Evolutionary conservation across 2,888 invertebrate species (phyloP).

Genomic region (Drosophila paucipuncta): DNA sequence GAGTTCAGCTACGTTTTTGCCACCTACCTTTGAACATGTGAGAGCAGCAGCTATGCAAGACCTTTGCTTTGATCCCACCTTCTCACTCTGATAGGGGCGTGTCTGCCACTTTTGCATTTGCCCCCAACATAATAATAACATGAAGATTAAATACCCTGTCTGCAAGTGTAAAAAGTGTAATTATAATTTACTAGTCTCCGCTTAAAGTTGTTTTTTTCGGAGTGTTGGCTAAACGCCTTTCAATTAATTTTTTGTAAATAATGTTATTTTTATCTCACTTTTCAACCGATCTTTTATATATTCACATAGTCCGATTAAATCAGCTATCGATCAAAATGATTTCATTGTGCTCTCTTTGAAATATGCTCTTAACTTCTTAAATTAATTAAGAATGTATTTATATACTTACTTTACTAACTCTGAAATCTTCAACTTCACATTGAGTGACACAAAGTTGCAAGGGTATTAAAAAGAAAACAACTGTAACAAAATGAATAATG

Average conservation of each 20-base stretch:
- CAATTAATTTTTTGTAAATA: not conserved
- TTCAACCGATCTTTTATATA: not conserved
- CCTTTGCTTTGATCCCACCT: slow-evolving; percentile 25
- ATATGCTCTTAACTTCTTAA: not conserved
- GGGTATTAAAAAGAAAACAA: slow-evolving; percentile 30
- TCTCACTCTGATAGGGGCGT: slow-evolving; percentile 45
- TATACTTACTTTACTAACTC: slow-evolving; percentile 10
- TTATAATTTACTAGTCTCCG: not conserved
- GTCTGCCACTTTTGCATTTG: slow-evolving; percentile 41
- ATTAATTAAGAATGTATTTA: not conserved
- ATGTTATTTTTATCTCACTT: not conserved
- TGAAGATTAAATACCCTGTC: slow-evolving; percentile 7
- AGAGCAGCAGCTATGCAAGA: slow-evolving; percentile 16
- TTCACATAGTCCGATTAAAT: not conserved
- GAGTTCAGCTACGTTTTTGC: slow-evolving; percentile 64
- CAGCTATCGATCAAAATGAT: not conserved
- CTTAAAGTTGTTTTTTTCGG: not conserved
- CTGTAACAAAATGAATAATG: slow-evolving; percentile 74
- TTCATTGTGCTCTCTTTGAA: not conserved
- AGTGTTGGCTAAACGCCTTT: not conserved
- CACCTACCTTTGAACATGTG: slow-evolving; percentile 55
- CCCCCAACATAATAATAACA: slow-evolving; percentile 15
- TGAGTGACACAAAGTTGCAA: slow-evolving; percentile 26
- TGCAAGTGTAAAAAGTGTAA: not conserved
- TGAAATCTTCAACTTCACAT: slow-evolving; percentile 9